A percentile compares a stretch with the other conserved stretches of the same genome.
phyloP scores from a whole-genome alignment of 2,113 vertebrate genomes.

The Eolophus roseicapilla region DNA sequence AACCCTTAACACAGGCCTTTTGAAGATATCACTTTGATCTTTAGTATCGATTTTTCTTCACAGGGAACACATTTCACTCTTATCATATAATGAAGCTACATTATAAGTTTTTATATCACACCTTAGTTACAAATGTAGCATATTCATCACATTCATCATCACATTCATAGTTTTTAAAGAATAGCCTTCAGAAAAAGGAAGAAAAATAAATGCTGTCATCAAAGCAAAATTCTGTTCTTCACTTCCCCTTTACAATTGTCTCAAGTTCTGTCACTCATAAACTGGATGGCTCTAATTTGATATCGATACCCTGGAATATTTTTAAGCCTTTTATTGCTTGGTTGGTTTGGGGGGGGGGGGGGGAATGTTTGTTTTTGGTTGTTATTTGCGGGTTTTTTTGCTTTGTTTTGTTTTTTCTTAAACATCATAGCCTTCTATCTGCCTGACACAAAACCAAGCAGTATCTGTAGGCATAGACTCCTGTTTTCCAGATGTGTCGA shows the following conservation, averaged over 20 bases:
- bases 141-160: background rate
- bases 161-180: background rate
- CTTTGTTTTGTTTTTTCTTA: background rate
- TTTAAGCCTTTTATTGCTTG: background rate
- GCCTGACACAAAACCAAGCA: background rate
- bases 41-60: background rate
- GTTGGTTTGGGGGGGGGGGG: fast-evolving
- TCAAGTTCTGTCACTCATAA: background rate
- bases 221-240: background rate
- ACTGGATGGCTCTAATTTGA: background rate
- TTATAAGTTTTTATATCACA: constrained; percentile 1
- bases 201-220: background rate
- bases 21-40: constrained; percentile 29
- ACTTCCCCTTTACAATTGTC: background rate
- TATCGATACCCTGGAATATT: background rate
- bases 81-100: background rate
- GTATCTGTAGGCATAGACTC: background rate
- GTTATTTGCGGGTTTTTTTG: fast-evolving
- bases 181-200: background rate
- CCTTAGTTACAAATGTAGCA: constrained; percentile 18
- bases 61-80: background rate
- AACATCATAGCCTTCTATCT: background rate
- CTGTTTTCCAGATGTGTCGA: background rate
- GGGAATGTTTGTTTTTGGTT: background rate
- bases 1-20: background rate